Percentiles rank a stretch among this genome's conserved stretches.
Conservation (phyloP, 2,113 vertebrate genomes). For the Fulica atra region DNA sequence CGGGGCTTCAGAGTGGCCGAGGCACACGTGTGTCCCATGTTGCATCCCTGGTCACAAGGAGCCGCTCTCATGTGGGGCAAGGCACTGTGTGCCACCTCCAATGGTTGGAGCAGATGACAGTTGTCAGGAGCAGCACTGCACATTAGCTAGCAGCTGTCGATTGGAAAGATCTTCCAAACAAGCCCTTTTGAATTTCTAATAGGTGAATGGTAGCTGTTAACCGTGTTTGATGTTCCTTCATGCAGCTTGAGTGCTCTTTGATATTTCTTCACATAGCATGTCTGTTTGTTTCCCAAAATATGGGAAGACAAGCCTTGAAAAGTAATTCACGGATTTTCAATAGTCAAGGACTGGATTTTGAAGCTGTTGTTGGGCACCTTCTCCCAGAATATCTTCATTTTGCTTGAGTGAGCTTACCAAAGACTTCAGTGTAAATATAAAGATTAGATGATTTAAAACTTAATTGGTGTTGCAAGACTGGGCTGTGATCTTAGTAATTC, state of each 20-base stretch:
- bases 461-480: neutral
- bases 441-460: neutral
- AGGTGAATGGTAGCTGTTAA: neutral
- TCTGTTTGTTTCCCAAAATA: neutral
- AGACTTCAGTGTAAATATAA: neutral
- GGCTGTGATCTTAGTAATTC: neutral
- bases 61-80: neutral
- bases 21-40: fast-evolving
- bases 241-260: neutral
- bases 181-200: slow-evolving; percentile 10
- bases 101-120: neutral
- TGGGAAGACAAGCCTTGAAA: neutral
- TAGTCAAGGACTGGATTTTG: neutral
- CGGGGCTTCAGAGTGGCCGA: neutral
- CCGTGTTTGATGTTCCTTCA: neutral
- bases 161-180: neutral
- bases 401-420: neutral
- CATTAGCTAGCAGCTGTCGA: neutral
- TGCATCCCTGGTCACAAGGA: neutral
- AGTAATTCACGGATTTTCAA: neutral
- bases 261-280: neutral
- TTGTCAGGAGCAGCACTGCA: neutral
- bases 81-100: neutral
- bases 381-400: neutral
- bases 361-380: neutral